phyloP scores from a whole-genome alignment of 2,797 vertebrate genomes.

The Amblyraja radiata region DNA sequence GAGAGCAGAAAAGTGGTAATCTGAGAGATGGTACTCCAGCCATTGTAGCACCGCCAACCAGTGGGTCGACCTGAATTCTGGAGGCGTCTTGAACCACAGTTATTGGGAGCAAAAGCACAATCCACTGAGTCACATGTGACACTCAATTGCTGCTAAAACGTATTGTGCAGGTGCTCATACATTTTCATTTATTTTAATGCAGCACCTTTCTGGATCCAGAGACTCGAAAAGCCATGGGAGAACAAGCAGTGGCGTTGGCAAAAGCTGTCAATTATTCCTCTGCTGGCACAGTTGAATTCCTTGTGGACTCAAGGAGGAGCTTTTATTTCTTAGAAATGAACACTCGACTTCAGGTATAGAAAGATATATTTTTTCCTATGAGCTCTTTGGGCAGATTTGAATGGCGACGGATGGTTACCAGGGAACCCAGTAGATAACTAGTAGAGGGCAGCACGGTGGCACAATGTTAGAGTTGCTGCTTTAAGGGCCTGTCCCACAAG shows the following conservation, averaged over 20 bases:
- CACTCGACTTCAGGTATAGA: conserved; percentile 86
- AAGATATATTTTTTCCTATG: conserved; percentile 40
- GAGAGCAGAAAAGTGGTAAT: neutral
- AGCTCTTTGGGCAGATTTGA: conserved; percentile 30
- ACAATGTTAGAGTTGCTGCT: no score
- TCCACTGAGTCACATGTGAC: neutral
- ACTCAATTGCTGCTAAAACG: neutral
- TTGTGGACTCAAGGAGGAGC: conserved; percentile 86
- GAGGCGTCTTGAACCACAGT: neutral
- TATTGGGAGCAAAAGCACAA: neutral
- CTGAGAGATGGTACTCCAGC: neutral
- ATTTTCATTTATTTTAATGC: conserved; percentile 19
- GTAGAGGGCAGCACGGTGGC: no score
- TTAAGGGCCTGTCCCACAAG: no score
- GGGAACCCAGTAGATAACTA: conserved; percentile 23
- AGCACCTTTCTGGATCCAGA: conserved; percentile 83
- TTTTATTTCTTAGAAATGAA: conserved; percentile 99
- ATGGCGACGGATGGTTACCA: conserved; percentile 38
- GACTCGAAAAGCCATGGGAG: conserved; percentile 85
- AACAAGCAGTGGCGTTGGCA: conserved; percentile 90
- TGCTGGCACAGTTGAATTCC: conserved; percentile 95
- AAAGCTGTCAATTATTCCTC: conserved; percentile 90
- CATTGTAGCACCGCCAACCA: no score
- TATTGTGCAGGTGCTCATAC: neutral
- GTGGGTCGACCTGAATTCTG: neutral